These are phyloP conservation scores for Unio delphinus DNA, from an alignment of 2,888 invertebrate genomes.

Conservation along the genomic window DNA sequence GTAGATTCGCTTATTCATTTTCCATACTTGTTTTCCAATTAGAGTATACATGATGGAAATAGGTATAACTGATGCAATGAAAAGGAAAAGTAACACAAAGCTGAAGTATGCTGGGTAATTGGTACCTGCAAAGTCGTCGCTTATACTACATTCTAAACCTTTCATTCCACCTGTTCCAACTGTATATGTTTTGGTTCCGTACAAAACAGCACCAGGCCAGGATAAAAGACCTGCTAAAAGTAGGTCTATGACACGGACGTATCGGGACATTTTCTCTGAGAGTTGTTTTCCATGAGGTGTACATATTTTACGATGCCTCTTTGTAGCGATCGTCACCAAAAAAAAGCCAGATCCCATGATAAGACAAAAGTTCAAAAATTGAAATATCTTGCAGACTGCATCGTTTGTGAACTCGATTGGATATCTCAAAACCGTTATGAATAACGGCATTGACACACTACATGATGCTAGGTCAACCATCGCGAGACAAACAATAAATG, in stretches of 20 bases:
- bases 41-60: no score
- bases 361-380: background rate
- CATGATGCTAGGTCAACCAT: no score
- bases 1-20: no score
- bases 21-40: no score
- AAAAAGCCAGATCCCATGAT: slow-evolving; percentile 27
- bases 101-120: slow-evolving; percentile 46
- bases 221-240: slow-evolving; percentile 25
- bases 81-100: slow-evolving; percentile 26
- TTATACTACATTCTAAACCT: slow-evolving; percentile 45
- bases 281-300: slow-evolving; percentile 45
- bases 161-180: slow-evolving; percentile 25
- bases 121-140: slow-evolving; percentile 30
- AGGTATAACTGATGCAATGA: no score
- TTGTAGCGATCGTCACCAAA: slow-evolving; percentile 35
- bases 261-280: slow-evolving; percentile 26
- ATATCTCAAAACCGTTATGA: no score
- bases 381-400: no score
- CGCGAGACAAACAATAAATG: no score
- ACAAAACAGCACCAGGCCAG: slow-evolving; percentile 47
- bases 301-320: slow-evolving; percentile 52
- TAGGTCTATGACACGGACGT: slow-evolving; percentile 12
- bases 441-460: no score
- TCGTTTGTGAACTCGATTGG: no score
- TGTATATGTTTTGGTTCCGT: slow-evolving; percentile 38